phyloP scores from a whole-genome alignment of 2,797 vertebrate species.

The Psittacula derbiana region DNA sequence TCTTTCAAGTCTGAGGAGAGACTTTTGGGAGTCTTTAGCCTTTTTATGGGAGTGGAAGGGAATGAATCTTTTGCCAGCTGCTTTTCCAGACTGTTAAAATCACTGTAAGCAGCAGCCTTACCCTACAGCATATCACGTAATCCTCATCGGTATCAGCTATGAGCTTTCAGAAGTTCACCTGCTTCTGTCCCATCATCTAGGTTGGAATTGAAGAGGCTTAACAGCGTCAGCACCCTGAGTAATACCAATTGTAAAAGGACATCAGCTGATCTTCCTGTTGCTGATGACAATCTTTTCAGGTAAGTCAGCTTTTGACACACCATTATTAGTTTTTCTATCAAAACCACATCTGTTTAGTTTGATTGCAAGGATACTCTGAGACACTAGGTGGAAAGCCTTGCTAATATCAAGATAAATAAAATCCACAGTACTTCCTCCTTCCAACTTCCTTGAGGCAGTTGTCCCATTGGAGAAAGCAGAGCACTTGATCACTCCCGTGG shows the following conservation, averaged over 20 bases:
- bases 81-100: neutral
- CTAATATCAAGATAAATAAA: neutral
- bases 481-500: neutral
- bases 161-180: neutral
- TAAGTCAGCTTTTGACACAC: neutral
- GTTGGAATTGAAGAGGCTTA: rapidly evolving
- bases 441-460: neutral
- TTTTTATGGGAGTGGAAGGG: rapidly evolving
- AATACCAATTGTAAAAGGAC: neutral
- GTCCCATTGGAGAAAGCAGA: neutral
- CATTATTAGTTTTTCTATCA: neutral
- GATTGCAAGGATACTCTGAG: neutral
- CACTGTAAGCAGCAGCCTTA: neutral
- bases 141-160: neutral
- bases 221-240: neutral
- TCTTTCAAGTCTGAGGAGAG: neutral
- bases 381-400: neutral
- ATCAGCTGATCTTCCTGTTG: neutral
- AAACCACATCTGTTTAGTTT: neutral
- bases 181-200: neutral
- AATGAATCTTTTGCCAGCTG: neutral
- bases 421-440: neutral
- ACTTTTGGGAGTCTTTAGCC: neutral
- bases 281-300: neutral
- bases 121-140: neutral